Percentiles rank a stretch among this genome's conserved stretches.
Conservation (phyloP, 2,888 invertebrate species). For the Drosophila ustulata region DNA sequence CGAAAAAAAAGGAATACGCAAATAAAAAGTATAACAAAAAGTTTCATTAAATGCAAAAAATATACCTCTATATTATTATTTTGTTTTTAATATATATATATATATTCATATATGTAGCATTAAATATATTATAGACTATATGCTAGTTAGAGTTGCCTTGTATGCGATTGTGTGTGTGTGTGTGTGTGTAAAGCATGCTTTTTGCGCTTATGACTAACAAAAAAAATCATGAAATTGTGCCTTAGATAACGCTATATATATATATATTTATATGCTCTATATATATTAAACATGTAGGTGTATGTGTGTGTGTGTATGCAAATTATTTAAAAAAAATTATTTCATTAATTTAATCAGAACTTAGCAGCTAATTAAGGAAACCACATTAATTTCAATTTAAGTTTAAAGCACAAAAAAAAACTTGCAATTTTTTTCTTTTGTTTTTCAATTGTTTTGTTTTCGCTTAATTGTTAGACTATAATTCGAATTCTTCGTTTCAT, state of each 20-base stretch:
- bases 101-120: slow-evolving; percentile 37
- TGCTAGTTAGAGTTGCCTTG: slow-evolving; percentile 28
- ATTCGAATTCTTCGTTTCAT: slow-evolving; percentile 25
- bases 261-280: slow-evolving; percentile 26
- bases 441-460: slow-evolving; percentile 18
- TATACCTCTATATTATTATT: slow-evolving; percentile 30
- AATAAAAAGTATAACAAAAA: slow-evolving; percentile 33
- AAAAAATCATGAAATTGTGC: slow-evolving; percentile 35
- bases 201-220: slow-evolving; percentile 61
- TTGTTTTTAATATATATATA: slow-evolving; percentile 26
- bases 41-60: slow-evolving; percentile 60
- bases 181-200: slow-evolving; percentile 61
- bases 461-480: slow-evolving; percentile 23
- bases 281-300: slow-evolving; percentile 47
- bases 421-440: slow-evolving; percentile 27
- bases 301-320: slow-evolving; percentile 25
- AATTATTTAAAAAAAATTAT: slow-evolving; percentile 19
- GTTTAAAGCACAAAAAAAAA: slow-evolving; percentile 56
- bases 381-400: slow-evolving; percentile 71
- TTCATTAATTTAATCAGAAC: slow-evolving; percentile 51
- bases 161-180: slow-evolving; percentile 13
- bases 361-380: slow-evolving; percentile 74
- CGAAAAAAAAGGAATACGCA: background rate
- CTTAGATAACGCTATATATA: slow-evolving; percentile 33
- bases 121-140: slow-evolving; percentile 35